Percentiles rank a stretch among this genome's conserved stretches.
Evolutionary conservation across 2,797 vertebrate genomes (phyloP).

Genomic region (Hylomyscus alleni): DNA sequence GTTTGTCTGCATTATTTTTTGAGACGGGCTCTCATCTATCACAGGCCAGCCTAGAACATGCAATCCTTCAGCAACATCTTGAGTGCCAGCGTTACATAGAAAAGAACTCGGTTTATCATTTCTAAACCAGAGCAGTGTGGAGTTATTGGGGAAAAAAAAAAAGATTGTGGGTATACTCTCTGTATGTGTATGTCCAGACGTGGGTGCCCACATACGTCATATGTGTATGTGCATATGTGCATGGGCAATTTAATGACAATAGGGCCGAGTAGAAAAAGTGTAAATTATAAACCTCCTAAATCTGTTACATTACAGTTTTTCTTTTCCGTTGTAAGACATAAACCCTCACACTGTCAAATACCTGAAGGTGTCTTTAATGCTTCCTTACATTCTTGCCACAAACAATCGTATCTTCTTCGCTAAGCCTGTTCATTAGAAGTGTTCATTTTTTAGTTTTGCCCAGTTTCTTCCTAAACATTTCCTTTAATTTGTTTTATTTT

Average conservation of each 20-base stretch:
- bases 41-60: neutral
- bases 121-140: neutral
- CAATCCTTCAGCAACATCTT: too few relatives aligned
- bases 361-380: neutral
- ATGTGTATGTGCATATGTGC: neutral
- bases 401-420: neutral
- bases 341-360: neutral
- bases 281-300: neutral
- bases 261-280: neutral
- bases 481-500: neutral
- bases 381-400: neutral
- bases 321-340: neutral
- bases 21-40: neutral
- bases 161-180: neutral
- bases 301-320: neutral
- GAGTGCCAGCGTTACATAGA: neutral
- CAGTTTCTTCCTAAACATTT: neutral
- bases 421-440: neutral
- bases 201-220: too few relatives aligned
- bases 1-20: neutral
- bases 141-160: neutral
- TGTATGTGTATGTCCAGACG: neutral
- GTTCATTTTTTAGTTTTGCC: neutral
- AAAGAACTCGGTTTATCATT: neutral
- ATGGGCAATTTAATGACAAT: neutral